Base-by-base conservation (phyloP, 2,888 invertebrate species). In the Meandrusa payeni region DNA sequence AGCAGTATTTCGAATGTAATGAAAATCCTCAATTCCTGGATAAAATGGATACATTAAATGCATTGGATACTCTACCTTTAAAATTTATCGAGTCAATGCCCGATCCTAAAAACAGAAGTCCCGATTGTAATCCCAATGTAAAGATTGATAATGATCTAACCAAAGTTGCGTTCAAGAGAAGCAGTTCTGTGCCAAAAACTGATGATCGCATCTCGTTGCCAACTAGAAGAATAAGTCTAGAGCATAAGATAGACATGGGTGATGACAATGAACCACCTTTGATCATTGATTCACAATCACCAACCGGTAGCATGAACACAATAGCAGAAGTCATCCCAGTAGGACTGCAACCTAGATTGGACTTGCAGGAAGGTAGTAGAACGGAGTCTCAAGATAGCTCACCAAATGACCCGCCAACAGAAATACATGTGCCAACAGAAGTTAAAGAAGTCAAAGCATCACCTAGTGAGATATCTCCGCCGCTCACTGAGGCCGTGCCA, bases 261-360 rank as follows among this genome's bases (percentile, higher is more conserved):
- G 88, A 88, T 50, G 88, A 88, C 45, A 85, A 75, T 6, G 88
- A 88, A 58, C 88, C 88, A 0, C 88, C 88, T 1, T 55, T 88
- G 31, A 88, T 88, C 1, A 76, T 87, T 17, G 88, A 88, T 51
- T 65, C 87, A 0, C 67, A 75, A n/a, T 87, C 87, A 0, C 86
- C 86, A 0, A 78, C 62, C 13, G 80, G 73, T 0, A 82, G 78
- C 40, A 86, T 86, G 82, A 82, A 85, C 36, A 86, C 87, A 0
- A 86, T 87, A 41, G 81, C 83, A 0, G 86, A 86, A 59, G 77
- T 87, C 0, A 86, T 86, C 12, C 86, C 87, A 0, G 82, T 78
- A 0, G 83, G 64, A 0, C 54, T 86, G 1, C 85, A 87, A 38
- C 78, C 85, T 0, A 66, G 74, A 15, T 40, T 83, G 7, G 86